Percentiles rank a stretch among this genome's conserved stretches.
phyloP scores from a whole-genome alignment of 2,113 vertebrate genomes.

The Erythrocercus mccallii region DNA sequence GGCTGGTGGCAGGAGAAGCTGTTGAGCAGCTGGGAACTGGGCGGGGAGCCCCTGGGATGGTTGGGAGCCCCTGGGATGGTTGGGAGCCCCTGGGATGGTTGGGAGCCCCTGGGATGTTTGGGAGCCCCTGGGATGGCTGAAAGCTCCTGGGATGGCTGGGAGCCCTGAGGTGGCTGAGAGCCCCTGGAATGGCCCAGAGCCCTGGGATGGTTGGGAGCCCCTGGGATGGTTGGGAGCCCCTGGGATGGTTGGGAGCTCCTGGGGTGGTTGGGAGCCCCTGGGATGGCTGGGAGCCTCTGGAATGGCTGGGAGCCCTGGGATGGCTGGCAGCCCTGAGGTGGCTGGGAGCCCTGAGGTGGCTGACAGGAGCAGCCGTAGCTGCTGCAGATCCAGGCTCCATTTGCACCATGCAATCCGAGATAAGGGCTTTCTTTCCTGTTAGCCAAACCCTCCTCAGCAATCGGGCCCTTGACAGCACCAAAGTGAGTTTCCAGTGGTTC shows the following conservation, averaged over 20 bases:
- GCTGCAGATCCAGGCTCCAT: rapidly evolving
- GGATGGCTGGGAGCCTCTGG: not conserved
- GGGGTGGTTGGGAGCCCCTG: not conserved
- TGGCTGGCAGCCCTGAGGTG: too few species aligned
- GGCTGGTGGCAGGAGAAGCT: not conserved
- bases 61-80: not conserved
- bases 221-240: too few species aligned
- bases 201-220: too few species aligned
- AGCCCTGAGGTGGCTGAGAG: not conserved
- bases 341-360: not conserved
- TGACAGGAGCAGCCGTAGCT: rapidly evolving
- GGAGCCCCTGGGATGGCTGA: too few species aligned
- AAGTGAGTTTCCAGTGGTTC: not conserved
- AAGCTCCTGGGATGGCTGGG: not conserved
- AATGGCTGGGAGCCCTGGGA: too few species aligned
- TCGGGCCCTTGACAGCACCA: rapidly evolving
- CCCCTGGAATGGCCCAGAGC: too few species aligned
- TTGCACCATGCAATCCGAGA: rapidly evolving
- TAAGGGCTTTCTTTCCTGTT: not conserved
- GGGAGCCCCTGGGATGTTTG: not conserved
- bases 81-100: too few species aligned
- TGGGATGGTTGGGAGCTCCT: too few species aligned
- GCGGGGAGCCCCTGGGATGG: not conserved
- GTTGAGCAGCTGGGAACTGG: rapidly evolving
- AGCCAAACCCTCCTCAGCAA: not conserved